These are phyloP conservation scores for Onthophagus taurus DNA, from an alignment of 1,140 invertebrate species.

Conservation along the genomic window DNA sequence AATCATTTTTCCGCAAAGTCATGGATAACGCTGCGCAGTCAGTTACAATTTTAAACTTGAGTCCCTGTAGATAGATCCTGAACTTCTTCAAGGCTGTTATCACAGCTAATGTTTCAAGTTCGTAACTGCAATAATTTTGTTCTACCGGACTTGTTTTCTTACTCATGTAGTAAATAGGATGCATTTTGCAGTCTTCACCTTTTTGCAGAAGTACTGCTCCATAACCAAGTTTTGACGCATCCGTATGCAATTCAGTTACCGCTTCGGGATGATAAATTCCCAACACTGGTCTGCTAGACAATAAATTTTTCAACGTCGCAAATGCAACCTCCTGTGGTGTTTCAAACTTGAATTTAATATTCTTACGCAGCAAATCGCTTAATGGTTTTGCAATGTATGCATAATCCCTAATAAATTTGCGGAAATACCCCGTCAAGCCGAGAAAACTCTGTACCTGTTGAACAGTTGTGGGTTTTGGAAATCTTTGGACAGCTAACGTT, in stretches of 20 bases:
- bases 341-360: conserved; percentile 19
- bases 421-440: conserved; percentile 26
- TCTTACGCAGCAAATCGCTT: conserved; percentile 27
- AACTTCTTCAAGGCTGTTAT: conserved; percentile 10
- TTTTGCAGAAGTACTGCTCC: conserved; percentile 18
- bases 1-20: conserved; percentile 11
- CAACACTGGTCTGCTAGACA: conserved; percentile 7
- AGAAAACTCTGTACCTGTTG: conserved; percentile 31
- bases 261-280: conserved; percentile 10
- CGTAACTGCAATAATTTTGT: conserved; percentile 20
- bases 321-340: no score
- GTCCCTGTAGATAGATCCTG: conserved; percentile 7
- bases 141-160: conserved; percentile 13
- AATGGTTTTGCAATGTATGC: conserved; percentile 28
- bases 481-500: no score
- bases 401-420: conserved; percentile 30
- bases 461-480: no score
- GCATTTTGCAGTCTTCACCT: conserved; percentile 16
- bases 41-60: conserved; percentile 12
- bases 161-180: conserved; percentile 23
- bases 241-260: conserved; percentile 14
- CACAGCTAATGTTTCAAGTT: conserved; percentile 17
- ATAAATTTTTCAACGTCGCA: no score
- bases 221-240: conserved; percentile 8
- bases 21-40: conserved; percentile 14